phyloP scores from a whole-genome alignment of 2,888 invertebrate species.

The Eupithecia centaureata region DNA sequence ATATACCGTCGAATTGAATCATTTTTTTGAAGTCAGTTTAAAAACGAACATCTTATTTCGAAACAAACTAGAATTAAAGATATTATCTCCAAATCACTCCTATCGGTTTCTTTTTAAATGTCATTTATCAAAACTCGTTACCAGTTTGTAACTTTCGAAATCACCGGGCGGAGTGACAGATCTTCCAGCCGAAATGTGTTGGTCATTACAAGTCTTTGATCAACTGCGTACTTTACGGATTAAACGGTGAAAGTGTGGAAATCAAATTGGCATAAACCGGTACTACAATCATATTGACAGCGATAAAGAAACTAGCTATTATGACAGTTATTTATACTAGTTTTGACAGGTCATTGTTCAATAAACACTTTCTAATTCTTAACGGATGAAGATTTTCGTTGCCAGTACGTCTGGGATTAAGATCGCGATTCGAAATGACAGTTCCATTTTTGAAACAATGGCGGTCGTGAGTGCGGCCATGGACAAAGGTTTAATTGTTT shows the following conservation, averaged over 20 bases:
- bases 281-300: conserved; percentile 28
- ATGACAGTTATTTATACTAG: conserved; percentile 36
- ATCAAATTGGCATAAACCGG: conserved; percentile 34
- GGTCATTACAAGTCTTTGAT: conserved; percentile 23
- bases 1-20: no score
- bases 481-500: conserved; percentile 39
- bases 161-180: conserved; percentile 38
- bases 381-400: conserved; percentile 11
- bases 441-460: conserved; percentile 39
- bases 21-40: no score
- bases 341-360: conserved; percentile 43
- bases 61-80: conserved; percentile 27
- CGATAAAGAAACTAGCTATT: conserved; percentile 25
- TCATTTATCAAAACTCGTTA: conserved; percentile 36
- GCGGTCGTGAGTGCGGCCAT: conserved; percentile 34
- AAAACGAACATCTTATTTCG: conserved; percentile 2
- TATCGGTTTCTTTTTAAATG: conserved; percentile 24
- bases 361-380: conserved; percentile 43
- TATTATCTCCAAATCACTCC: conserved; percentile 17
- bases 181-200: conserved; percentile 28
- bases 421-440: conserved; percentile 35
- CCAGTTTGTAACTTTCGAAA: conserved; percentile 43
- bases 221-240: conserved; percentile 22
- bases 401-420: conserved; percentile 18
- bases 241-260: conserved; percentile 37